A percentile compares a stretch with the other conserved stretches of the same genome.
Conservation (phyloP, 2,113 vertebrate species). For the Poicephalus meyeri region DNA sequence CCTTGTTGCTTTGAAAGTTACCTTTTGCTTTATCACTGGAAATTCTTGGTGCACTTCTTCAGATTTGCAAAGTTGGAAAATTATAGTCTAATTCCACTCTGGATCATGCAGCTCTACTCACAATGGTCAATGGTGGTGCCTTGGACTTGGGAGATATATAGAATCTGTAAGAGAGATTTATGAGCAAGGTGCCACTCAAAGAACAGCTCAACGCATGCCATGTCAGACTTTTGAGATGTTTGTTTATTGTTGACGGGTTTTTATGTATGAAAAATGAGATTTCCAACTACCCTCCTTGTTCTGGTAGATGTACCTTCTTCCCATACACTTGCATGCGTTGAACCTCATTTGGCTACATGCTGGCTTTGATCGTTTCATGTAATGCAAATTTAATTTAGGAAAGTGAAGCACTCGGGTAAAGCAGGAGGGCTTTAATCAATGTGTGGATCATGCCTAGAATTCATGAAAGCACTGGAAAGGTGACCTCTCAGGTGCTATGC, state of each 20-base stretch:
- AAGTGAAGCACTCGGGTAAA: not conserved
- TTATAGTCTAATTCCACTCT: not conserved
- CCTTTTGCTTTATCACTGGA: not conserved
- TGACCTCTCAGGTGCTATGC: not conserved
- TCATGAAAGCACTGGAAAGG: not conserved
- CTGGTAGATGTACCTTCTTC: not conserved
- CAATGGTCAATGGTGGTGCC: not conserved
- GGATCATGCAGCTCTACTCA: accelerated
- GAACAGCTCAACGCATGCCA: not conserved
- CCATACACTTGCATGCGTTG: not conserved
- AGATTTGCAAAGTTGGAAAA: not conserved
- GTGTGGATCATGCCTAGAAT: not conserved
- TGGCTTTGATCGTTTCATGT: not conserved
- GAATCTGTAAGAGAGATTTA: not conserved
- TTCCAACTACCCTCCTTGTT: not conserved
- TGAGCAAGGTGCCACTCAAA: not conserved
- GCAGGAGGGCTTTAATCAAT: not conserved
- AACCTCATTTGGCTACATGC: not conserved
- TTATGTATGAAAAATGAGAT: not conserved
- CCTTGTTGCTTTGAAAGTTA: not conserved
- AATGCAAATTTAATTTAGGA: constrained; percentile 1
- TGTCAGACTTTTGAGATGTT: not conserved
- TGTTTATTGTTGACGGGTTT: not conserved
- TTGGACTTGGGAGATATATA: not conserved
- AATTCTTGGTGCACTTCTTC: not conserved